Conservation (phyloP, 2,113 vertebrate species). For the Ictalurus furcatus region DNA sequence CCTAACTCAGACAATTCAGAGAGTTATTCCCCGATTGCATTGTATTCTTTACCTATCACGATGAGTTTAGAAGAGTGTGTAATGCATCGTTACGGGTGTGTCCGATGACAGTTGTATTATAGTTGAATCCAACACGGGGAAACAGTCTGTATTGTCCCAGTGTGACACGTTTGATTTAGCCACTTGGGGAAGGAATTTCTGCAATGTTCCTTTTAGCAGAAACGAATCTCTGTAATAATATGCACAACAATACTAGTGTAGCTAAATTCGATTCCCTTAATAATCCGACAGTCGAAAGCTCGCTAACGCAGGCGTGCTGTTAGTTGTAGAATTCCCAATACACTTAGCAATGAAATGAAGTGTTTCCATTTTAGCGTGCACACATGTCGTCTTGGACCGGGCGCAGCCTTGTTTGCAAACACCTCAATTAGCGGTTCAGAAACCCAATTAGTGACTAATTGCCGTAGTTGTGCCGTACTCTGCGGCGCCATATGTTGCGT, state of each 20-base stretch:
- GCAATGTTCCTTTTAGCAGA: neutral
- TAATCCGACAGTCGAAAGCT: neutral
- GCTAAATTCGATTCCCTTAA: neutral
- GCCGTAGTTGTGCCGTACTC: constrained; percentile 19
- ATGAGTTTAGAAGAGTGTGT: neutral
- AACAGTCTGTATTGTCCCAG: neutral
- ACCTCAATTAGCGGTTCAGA: constrained; percentile 39
- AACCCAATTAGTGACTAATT: constrained; percentile 28
- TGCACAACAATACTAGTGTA: neutral
- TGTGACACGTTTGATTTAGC: neutral
- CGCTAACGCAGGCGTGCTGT: neutral
- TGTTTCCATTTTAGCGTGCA: constrained; percentile 28
- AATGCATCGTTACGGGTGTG: neutral
- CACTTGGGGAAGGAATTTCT: neutral
- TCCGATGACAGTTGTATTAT: neutral
- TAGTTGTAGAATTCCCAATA: neutral
- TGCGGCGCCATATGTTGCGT: constrained; percentile 11
- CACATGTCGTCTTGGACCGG: constrained; percentile 6
- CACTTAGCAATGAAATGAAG: constrained; percentile 24
- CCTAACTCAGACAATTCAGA: neutral
- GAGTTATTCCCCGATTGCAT: neutral
- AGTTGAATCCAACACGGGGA: too few relatives aligned
- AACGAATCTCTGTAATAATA: neutral
- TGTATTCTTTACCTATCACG: neutral
- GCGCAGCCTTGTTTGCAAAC: constrained; percentile 8